phyloP scores from a whole-genome alignment of 2,113 vertebrate genomes.

The Macrotis lagotis region DNA sequence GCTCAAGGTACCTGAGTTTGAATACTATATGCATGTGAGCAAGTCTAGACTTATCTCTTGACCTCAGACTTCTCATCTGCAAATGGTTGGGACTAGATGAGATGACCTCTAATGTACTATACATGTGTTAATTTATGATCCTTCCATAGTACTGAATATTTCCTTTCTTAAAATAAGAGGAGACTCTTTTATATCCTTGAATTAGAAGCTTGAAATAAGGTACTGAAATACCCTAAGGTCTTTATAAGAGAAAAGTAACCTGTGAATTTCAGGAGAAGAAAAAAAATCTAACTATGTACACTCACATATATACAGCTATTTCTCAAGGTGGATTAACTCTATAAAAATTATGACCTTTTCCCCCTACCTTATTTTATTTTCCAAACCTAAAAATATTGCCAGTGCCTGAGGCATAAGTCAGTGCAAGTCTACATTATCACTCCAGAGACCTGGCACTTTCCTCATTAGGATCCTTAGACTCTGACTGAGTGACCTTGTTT shows the following conservation, averaged over 20 bases:
- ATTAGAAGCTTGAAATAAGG: constrained; percentile 34
- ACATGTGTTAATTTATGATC: neutral
- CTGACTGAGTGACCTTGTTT: constrained; percentile 86
- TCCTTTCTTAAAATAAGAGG: constrained; percentile 35
- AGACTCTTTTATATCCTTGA: neutral
- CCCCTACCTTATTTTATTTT: constrained; percentile 80
- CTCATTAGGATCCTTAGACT: constrained; percentile 81
- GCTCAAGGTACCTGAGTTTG: neutral
- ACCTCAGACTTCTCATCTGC: neutral
- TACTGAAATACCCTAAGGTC: constrained; percentile 34
- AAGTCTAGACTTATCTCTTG: neutral
- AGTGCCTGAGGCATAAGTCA: constrained; percentile 81
- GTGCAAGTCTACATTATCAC: constrained; percentile 80
- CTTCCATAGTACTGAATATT: neutral
- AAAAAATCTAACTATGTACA: too few relatives aligned
- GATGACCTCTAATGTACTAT: neutral
- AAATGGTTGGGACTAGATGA: neutral
- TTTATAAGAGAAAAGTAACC: constrained; percentile 66
- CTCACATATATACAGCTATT: constrained; percentile 65
- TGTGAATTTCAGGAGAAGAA: constrained; percentile 54
- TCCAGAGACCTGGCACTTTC: constrained; percentile 82
- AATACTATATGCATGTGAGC: neutral
- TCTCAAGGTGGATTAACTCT: constrained; percentile 76
- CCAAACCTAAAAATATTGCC: constrained; percentile 82
- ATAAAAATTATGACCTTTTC: constrained; percentile 83